Evolutionary conservation across 2,113 vertebrate genomes (phyloP).

Genomic region (Emydura subglobosa): DNA sequence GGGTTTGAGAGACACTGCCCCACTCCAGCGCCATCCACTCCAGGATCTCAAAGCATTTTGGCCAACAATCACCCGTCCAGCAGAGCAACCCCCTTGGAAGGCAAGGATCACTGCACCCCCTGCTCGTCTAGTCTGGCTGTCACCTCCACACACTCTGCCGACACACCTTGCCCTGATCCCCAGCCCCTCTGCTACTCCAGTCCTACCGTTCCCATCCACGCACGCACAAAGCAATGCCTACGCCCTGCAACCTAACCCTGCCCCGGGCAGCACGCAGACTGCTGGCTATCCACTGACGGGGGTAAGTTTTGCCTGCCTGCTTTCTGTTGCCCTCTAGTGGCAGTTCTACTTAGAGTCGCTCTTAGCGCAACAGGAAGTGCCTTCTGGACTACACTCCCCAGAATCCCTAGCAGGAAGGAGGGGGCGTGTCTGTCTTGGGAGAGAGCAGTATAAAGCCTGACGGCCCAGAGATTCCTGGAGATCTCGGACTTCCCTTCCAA

Average conservation of each 20-base stretch:
- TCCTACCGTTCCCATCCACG: neutral
- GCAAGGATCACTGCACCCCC: neutral
- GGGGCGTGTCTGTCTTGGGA: neutral
- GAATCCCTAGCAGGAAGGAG: neutral
- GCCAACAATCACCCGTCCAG: neutral
- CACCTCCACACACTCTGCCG: neutral
- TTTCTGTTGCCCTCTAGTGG: neutral
- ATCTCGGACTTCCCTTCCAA: neutral
- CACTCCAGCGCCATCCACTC: too few species aligned
- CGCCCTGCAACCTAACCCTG: neutral
- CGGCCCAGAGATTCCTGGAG: neutral
- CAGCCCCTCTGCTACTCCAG: neutral
- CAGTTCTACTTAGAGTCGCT: neutral
- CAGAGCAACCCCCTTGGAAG: neutral
- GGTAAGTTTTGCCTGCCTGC: neutral
- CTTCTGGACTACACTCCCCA: neutral
- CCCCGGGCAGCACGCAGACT: too few species aligned
- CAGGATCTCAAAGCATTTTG: neutral
- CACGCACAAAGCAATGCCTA: neutral
- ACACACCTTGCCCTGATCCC: neutral
- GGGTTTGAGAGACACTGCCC: neutral
- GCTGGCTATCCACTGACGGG: too few species aligned
- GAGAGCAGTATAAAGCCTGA: neutral
- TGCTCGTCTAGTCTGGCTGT: neutral
- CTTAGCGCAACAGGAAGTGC: neutral